These are phyloP conservation scores for Chondrosia reniformis DNA, from an alignment of 37 sponge, comb jelly and placozoan species.

Conservation along the genomic window DNA sequence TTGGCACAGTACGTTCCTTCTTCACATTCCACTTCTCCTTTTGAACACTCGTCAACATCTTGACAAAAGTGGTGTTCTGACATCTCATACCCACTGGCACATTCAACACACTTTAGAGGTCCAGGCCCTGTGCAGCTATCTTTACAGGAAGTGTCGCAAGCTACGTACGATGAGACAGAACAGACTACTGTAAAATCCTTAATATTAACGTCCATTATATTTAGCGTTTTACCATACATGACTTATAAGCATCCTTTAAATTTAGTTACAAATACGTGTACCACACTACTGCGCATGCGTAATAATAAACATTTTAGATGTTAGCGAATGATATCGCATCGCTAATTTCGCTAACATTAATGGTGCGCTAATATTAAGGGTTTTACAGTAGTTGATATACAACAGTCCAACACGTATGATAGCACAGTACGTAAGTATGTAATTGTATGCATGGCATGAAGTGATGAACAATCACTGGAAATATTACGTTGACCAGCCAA, in stretches of 20 bases:
- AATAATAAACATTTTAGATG: too few species aligned
- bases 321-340: too few species aligned
- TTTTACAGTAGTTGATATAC: too few species aligned
- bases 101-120: slow-evolving; percentile 14
- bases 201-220: background rate
- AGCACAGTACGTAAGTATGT: background rate
- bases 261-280: too few species aligned
- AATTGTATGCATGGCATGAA: background rate
- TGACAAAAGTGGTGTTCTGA: background rate
- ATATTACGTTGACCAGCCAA: too few species aligned
- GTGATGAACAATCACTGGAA: background rate
- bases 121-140: slow-evolving; percentile 53
- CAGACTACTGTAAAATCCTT: background rate
- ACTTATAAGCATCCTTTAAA: too few species aligned
- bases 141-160: background rate
- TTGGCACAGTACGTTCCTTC: slow-evolving; percentile 81
- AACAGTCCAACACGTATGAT: too few species aligned
- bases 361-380: too few species aligned
- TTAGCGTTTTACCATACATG: background rate
- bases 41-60: slow-evolving; percentile 68
- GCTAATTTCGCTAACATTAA: too few species aligned
- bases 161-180: background rate
- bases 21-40: slow-evolving; percentile 32
- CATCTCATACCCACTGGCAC: slow-evolving; percentile 3
- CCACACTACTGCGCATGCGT: too few species aligned